Percentiles rank a stretch among this genome's conserved stretches.
phyloP scores from a whole-genome alignment of 1,140 invertebrate genomes.

The Eupeodes corollae region DNA sequence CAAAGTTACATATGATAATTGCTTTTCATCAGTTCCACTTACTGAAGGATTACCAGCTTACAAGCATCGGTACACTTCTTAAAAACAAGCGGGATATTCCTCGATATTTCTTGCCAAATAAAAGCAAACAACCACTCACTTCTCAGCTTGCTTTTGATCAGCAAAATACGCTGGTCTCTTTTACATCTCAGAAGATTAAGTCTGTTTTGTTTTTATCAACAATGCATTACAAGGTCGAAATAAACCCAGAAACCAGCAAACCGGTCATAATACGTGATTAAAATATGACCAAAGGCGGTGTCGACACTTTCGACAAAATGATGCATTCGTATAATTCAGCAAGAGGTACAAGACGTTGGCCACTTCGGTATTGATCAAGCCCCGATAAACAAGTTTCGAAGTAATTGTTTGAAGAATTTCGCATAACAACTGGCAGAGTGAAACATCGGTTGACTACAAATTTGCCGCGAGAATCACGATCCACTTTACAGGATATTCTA shows the following conservation, averaged over 20 bases:
- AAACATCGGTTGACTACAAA: too few relatives aligned
- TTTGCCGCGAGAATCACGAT: too few relatives aligned
- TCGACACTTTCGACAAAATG: neutral
- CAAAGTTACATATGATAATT: constrained; percentile 37
- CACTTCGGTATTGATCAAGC: too few relatives aligned
- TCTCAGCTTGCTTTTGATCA: neutral
- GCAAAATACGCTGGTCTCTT: neutral
- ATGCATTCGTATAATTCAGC: too few relatives aligned
- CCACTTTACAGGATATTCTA: too few relatives aligned
- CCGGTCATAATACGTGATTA: neutral
- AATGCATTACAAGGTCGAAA: neutral
- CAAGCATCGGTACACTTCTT: neutral
- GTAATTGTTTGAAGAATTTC: too few relatives aligned
- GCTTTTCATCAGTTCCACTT: constrained; percentile 32
- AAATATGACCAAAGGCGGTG: neutral
- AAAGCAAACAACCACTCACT: neutral
- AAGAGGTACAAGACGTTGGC: too few relatives aligned
- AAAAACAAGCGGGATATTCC: neutral
- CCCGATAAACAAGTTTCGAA: too few relatives aligned
- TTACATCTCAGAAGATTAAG: neutral
- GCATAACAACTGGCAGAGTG: too few relatives aligned
- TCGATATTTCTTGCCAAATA: neutral
- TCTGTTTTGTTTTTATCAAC: neutral
- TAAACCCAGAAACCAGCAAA: neutral
- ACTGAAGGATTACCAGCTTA: constrained; percentile 7